A percentile compares a stretch with the other conserved stretches of the same genome.
phyloP scores from a whole-genome alignment of 2,888 invertebrate species.

The Andrena dorsata region DNA sequence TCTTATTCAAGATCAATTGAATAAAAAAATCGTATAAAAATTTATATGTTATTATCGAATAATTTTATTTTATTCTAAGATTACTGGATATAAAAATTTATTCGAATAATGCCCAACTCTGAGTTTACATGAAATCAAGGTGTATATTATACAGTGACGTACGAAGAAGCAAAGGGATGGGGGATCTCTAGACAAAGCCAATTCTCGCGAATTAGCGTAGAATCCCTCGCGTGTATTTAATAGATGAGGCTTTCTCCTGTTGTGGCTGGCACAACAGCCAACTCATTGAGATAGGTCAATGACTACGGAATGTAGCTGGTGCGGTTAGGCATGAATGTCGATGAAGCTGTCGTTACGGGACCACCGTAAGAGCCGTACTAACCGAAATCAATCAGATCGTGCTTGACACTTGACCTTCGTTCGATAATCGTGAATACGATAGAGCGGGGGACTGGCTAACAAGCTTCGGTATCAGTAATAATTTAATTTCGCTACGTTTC shows the following conservation, averaged over 20 bases:
- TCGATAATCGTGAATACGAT: slow-evolving; percentile 16
- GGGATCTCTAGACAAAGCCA: slow-evolving; percentile 4
- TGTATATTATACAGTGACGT: no score
- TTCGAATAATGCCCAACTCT: no score
- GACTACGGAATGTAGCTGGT: slow-evolving; percentile 62
- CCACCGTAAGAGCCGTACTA: slow-evolving; percentile 8
- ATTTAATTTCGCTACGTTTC: neutral
- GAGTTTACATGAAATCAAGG: no score
- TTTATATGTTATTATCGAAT: no score
- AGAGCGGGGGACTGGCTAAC: slow-evolving; percentile 1
- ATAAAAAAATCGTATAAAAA: no score
- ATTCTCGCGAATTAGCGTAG: slow-evolving; percentile 45
- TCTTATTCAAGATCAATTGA: no score
- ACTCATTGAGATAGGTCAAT: slow-evolving; percentile 57
- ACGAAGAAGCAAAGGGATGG: no score
- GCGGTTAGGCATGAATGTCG: slow-evolving; percentile 42
- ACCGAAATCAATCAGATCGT: slow-evolving; percentile 29
- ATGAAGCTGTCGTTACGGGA: slow-evolving; percentile 16
- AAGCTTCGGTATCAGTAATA: neutral
- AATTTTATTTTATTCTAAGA: no score
- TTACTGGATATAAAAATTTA: no score
- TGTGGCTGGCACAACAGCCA: slow-evolving; percentile 22
- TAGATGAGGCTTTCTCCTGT: slow-evolving; percentile 43
- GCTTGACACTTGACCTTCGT: slow-evolving; percentile 39
- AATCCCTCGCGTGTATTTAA: slow-evolving; percentile 46